phyloP scores from a whole-genome alignment of 2,113 vertebrate genomes.

The Pterocles orientalis region DNA sequence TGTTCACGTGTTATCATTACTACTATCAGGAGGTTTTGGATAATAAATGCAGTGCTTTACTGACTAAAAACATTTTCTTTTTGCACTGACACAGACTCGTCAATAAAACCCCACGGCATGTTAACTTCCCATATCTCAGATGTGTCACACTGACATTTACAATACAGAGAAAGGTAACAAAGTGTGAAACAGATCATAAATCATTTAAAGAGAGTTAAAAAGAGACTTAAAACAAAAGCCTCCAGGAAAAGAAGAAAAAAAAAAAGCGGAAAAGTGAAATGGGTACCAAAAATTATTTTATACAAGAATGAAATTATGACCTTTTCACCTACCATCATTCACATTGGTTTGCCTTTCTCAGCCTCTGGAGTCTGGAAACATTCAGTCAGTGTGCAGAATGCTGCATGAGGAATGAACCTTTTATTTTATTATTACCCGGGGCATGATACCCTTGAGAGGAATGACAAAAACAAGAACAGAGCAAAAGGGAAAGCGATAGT shows the following conservation, averaged over 20 bases:
- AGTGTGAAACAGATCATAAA: slow-evolving; percentile 64
- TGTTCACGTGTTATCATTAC: slow-evolving; percentile 65
- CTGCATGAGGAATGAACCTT: slow-evolving; percentile 58
- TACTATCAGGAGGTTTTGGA: slow-evolving; percentile 54
- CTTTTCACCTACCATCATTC: slow-evolving; percentile 70
- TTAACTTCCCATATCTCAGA: slow-evolving; percentile 69
- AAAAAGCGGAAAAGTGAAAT: background rate
- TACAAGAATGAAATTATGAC: slow-evolving; percentile 58
- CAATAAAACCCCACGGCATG: slow-evolving; percentile 66
- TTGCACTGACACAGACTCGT: slow-evolving; percentile 38
- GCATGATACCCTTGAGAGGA: slow-evolving; percentile 52
- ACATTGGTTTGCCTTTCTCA: slow-evolving; percentile 54
- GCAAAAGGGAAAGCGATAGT: background rate
- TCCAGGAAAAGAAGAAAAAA: background rate
- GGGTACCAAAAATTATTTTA: slow-evolving; percentile 58
- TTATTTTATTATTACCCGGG: slow-evolving; percentile 65
- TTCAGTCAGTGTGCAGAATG: slow-evolving; percentile 23
- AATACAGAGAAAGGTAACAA: slow-evolving; percentile 70
- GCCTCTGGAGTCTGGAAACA: slow-evolving; percentile 46
- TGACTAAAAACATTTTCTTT: slow-evolving; percentile 60
- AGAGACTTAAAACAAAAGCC: slow-evolving; percentile 64
- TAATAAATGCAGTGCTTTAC: slow-evolving; percentile 68
- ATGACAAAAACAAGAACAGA: slow-evolving; percentile 29
- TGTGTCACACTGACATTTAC: slow-evolving; percentile 54
- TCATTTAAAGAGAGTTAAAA: slow-evolving; percentile 63